Base-by-base conservation (phyloP, 2,113 vertebrate genomes). In the Pseudorectes ferrugineus region DNA sequence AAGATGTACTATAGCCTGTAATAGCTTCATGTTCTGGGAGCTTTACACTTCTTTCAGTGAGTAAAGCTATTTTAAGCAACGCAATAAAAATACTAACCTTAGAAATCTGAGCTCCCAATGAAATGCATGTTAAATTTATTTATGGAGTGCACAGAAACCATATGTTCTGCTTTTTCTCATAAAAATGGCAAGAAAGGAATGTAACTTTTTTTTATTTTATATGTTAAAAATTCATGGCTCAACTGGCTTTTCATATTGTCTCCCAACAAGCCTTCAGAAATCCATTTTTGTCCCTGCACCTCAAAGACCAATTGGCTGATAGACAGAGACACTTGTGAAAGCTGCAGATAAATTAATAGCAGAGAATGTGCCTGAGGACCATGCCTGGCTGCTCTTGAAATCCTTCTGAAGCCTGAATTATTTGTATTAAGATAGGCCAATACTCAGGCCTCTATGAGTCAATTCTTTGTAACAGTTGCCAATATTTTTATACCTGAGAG, bases 401-500 rank as follows among this genome's bases (percentile, higher is more conserved):
- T 98, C 97, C 80, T 97, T 96, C 95, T 97, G 97, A 98, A 97
- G 95, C 85, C 93, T 97, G 97, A 98, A 97, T 98, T 98, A 98
- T 98, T 98, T 98, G 97, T 98, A 97, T 98, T 98, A 98, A 98
- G 98, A 97, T 94, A 98, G 97, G 98, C 97, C 97, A 97, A 97
- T 95, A 95, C 95, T 98, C 95, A 81, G 97, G 77, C 93, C 94
- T 96, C 96, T 97, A 80, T 95, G 98, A 98, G 98, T 98, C 98
- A 98, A 98, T 98, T 98, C 97, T 98, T 98, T 98, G 98, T 98
- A 98, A 98, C 98, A 98, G 97, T 98, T 98, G 98, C 97, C 98
- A 98, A 98, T 98, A 98, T 98, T 98, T 98, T 98, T 98, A 98
- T 98, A 98, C 98, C 98, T 98, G 98, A 98, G 98, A 98, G 98